Evolutionary conservation across 2,797 vertebrate genomes (phyloP).

Genomic region (Macrochelys suwanniensis): DNA sequence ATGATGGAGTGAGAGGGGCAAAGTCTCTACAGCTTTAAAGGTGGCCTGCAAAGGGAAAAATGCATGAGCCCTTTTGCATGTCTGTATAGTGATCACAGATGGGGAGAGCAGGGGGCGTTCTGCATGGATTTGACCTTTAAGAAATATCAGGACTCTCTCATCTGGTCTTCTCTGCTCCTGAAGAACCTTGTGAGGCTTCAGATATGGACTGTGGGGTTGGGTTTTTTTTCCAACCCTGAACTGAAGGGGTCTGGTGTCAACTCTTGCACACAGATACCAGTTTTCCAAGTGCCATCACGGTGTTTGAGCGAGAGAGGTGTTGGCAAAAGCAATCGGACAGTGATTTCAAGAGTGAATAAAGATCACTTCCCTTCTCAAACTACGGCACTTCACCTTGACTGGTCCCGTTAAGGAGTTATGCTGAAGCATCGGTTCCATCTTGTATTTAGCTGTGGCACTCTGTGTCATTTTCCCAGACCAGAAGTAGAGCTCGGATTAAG

Average conservation of each 20-base stretch:
- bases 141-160: background rate
- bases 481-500: no score
- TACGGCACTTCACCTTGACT: no score
- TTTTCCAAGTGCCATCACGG: no score
- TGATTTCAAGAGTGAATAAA: no score
- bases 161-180: background rate
- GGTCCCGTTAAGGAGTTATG: no score
- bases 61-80: background rate
- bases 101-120: background rate
- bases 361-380: no score
- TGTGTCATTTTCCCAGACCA: no score
- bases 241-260: background rate
- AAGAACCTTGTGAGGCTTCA: background rate
- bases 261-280: background rate
- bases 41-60: background rate
- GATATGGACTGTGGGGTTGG: background rate
- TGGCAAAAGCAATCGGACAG: background rate
- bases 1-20: no score
- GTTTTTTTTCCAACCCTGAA: background rate
- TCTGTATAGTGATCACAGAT: background rate
- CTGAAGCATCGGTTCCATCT: no score
- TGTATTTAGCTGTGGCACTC: no score
- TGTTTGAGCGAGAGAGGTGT: background rate
- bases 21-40: background rate
- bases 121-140: background rate